These are phyloP conservation scores for Xyliphius kryptos DNA, from an alignment of 2,113 vertebrate species.

Conservation along the genomic window DNA sequence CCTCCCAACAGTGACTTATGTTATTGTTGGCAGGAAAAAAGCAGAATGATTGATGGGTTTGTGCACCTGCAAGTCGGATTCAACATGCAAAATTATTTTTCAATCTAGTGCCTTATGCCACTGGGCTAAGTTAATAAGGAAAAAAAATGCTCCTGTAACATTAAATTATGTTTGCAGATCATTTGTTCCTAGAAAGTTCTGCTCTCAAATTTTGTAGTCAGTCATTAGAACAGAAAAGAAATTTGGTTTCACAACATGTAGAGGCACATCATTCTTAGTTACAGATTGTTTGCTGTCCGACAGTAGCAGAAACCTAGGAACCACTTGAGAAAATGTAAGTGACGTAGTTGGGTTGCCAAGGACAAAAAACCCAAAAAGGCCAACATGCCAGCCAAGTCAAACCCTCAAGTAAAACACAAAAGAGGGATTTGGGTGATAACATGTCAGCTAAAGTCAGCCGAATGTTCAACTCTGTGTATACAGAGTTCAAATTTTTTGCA, in stretches of 20 bases:
- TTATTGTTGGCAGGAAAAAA: too few relatives aligned
- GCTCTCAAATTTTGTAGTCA: not conserved
- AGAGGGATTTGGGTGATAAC: not conserved
- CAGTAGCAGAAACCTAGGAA: constrained; percentile 4
- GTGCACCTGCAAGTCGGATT: too few relatives aligned
- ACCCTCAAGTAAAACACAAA: not conserved
- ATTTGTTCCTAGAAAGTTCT: too few relatives aligned
- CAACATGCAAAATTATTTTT: too few relatives aligned
- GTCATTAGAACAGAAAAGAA: not conserved
- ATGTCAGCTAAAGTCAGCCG: not conserved
- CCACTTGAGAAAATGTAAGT: not conserved
- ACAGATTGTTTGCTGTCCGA: not conserved
- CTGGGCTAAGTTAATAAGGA: too few relatives aligned
- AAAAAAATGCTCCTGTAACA: too few relatives aligned
- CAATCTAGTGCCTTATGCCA: too few relatives aligned
- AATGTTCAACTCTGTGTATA: constrained; percentile 4
- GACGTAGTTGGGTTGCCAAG: constrained; percentile 1
- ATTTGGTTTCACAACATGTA: constrained; percentile 5
- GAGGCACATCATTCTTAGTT: constrained; percentile 1
- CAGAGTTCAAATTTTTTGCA: too few relatives aligned
- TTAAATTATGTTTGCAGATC: too few relatives aligned
- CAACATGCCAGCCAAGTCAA: not conserved
- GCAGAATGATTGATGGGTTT: too few relatives aligned
- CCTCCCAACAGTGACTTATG: not conserved
- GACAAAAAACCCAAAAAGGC: not conserved